Evolutionary conservation across 2,113 vertebrate genomes (phyloP), one percentile per base, ranked within the genome.

Genomic region (Uropsilus gracilis): DNA sequence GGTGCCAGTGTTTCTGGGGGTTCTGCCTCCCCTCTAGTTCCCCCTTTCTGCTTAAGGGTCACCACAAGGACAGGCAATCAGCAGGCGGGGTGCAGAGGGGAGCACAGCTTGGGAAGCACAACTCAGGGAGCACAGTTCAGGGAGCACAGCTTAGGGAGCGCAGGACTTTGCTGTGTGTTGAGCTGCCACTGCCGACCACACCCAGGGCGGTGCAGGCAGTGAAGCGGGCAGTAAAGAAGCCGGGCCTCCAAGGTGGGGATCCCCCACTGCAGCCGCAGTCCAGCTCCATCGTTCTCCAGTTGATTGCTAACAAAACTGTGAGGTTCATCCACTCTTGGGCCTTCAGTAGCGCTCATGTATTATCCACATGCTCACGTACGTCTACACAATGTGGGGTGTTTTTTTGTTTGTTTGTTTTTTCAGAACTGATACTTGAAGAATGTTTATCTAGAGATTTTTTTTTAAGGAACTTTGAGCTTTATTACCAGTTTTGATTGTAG

Each of bases 401-500:
- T n/a, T n/a, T n/a, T n/a, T n/a, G n/a, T n/a, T n/a, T n/a, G n/a
- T n/a, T n/a, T n/a, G n/a, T 94, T 83, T 68, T 68, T 55, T 94
- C 26, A 7, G 73, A 64, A 63, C 63, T 37, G n/a, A 64, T 55
- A 3, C 24, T 71, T 34, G 55, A 73, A 75, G 14, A 61, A 10
- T 28, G 61, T 78, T 80, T 44, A 32, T 53, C 53, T 44, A 16
- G 32, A 39, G 64, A 32, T 37, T 66, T 84, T 87, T 86, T 53
- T 55, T 89, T 37, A 50, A 76, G 53, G 46, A 82, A 64, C 48
- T 61, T 92, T 73, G 30, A 84, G 12, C 73, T 87, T 78, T 87
- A 42, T 48, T 93, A 66, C 30, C 63, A 61, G 5, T 57, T 72
- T 92, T 68, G 6, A 87, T 64, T 61, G 84, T 84, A 71, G 64